Base-by-base conservation (phyloP, 2,888 invertebrate species). In the Embidobia sp. region DNA sequence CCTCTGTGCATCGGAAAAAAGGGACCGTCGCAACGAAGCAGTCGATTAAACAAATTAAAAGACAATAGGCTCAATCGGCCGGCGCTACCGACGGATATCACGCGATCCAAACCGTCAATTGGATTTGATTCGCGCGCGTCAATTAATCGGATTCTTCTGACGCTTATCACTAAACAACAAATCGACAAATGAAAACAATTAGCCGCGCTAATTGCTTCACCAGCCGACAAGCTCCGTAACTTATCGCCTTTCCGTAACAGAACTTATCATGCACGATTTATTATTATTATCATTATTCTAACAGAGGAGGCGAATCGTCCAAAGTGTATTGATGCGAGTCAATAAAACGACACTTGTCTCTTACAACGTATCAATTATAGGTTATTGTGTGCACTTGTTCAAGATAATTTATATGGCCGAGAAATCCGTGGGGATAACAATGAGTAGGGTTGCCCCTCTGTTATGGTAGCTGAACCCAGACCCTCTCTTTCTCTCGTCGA, bases 391-490 rank as follows among this genome's bases (percentile, higher is more conserved):
- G 59, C 77, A 77, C 77, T 77, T 77, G 70, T 77, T 77, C 66
- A 42, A 35, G 66, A 61, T 72, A 70, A 77, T 77, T 77, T 66
- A 74, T 76, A 55, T 64, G 59, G 33, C n/a, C 53, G 75, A 42
- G 53, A 49, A 63, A 64, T 67, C 42, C 27, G 69, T 66, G 69
- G 55, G 78, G 72, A 79, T 76, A 77, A 78, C 77, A 77, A 77
- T 55, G 48, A 77, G 72, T 67, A 55, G 55, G 63, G 70, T 79
- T 78, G 80, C 80, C 80, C 82, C 82, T 81, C 80, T 78, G 83
- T 83, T 83, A 82, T 84, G 83, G 79, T 81, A 72, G 63, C 74
- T 80, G 82, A 78, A 49, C 77, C 51, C 74, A 67, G 64, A 51
- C 66, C 63, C 66, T 63, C 46, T 48, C 53, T 64, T 59, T 76